Conservation (phyloP, 2,888 invertebrate genomes). For the Liopterus haemorrhoidalis region DNA sequence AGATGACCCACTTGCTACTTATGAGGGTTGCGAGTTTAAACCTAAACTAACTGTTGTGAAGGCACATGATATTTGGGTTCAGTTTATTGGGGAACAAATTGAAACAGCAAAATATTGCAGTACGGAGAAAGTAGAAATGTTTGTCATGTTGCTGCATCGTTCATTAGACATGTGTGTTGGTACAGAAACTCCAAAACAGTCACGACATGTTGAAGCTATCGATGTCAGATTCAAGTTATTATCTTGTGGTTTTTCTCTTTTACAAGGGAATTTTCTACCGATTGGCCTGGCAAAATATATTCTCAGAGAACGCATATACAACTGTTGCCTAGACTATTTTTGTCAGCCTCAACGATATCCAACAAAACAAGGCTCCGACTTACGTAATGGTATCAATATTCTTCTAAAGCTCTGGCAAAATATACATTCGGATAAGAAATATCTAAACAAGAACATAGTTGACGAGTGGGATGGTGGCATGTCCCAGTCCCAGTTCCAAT, state of each 20-base stretch:
- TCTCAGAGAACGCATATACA: conserved; percentile 90
- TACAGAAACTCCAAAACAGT: conserved; percentile 61
- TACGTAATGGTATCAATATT: conserved; percentile 84
- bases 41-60: conserved; percentile 78
- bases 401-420: conserved; percentile 93
- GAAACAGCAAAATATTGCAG: conserved; percentile 97
- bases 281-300: conserved; percentile 86
- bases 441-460: conserved; percentile 75
- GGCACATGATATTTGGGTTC: conserved; percentile 93
- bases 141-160: conserved; percentile 83
- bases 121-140: conserved; percentile 93
- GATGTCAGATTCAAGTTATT: conserved; percentile 87
- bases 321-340: conserved; percentile 92
- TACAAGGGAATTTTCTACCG: conserved; percentile 88
- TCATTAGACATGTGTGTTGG: conserved; percentile 84
- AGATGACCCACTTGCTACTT: conserved; percentile 78
- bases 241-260: conserved; percentile 82
- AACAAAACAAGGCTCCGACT: conserved; percentile 65
- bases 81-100: conserved; percentile 74
- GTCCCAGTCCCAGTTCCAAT: too few species aligned
- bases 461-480: conserved; percentile 50
- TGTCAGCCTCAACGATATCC: conserved; percentile 87
- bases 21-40: conserved; percentile 73
- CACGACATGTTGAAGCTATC: conserved; percentile 83
- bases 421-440: conserved; percentile 91